Base-by-base conservation (phyloP, 2,113 vertebrate species). In the Telmatochromis sp. region DNA sequence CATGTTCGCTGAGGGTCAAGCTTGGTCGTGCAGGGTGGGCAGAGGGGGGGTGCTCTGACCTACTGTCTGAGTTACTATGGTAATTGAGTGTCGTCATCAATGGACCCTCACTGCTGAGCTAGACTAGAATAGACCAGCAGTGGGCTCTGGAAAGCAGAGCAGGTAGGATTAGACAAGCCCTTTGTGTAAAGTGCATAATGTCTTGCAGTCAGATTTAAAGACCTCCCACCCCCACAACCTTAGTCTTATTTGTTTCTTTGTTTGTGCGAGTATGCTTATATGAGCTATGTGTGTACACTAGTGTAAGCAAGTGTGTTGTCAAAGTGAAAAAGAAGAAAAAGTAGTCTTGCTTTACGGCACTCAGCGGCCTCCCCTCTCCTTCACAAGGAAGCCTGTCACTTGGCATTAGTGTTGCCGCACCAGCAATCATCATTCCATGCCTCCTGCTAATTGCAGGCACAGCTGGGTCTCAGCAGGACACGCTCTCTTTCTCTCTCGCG, bases 371-470 rank as follows among this genome's bases (percentile, higher is more conserved):
- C 96, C 97, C 97, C 93, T 97, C 96, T 97, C 91, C 92, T 96
- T 94, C 95, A 93, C 90, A 93, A 88, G 82, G 97, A 97, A 98
- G 97, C 97, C 97, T 99, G 99, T 98, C 98, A 97, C 97, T 98
- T 98, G 96, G 96, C 95, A 98, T 99, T 97, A 98, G 97, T 96
- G 98, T 99, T 98, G 97, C 97, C 95, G 96, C 97, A 96, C 97
- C 97, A 98, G 97, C 98, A 98, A 98, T 98, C 98, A 98, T 98
- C 98, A 98, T 99, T 98, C 97, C 97, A 97, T 98, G 97, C 98
- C 97, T 99, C 97, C 98, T 97, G 98, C 98, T 99, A 99, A 99
- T 99, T 99, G 98, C 98, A 97, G 97, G 97, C 98, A 99, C 98
- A 99, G 98, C 98, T 99, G 98, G 98, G 96, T 97, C 98, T 97